Percentiles rank a stretch among this genome's conserved stretches.
Conservation (phyloP, 1,140 invertebrate species). For the Lasioglossum albipes region DNA sequence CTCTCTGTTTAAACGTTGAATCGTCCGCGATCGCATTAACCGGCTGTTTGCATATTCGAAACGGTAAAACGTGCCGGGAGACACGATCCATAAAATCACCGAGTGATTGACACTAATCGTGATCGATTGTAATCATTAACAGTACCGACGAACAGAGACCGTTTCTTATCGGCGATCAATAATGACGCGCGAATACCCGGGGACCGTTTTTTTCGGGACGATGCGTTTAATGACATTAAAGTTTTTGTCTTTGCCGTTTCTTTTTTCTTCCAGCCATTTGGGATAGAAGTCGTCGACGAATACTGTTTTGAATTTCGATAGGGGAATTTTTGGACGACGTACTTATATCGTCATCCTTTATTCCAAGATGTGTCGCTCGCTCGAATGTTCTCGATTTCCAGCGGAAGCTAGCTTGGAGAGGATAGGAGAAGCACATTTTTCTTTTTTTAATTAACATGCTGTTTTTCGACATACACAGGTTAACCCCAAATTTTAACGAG, state of each 20-base stretch:
- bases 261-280: too few species aligned
- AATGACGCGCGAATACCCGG: not conserved
- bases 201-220: not conserved
- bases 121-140: not conserved
- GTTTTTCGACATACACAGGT: too few species aligned
- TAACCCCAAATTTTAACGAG: too few species aligned
- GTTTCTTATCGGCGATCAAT: not conserved
- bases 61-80: conserved; percentile 1
- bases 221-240: not conserved
- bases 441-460: too few species aligned
- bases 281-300: too few species aligned
- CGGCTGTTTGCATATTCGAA: not conserved
- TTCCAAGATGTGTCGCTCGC: too few species aligned
- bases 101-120: not conserved
- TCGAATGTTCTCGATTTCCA: too few species aligned
- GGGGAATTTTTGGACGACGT: not conserved
- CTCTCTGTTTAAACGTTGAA: not conserved
- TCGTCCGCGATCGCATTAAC: not conserved
- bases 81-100: not conserved
- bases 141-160: not conserved
- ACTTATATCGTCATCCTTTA: not conserved
- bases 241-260: not conserved
- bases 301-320: not conserved
- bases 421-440: too few species aligned
- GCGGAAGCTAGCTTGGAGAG: too few species aligned